Percentiles rank a stretch among this genome's conserved stretches.
phyloP scores from a whole-genome alignment of 2,113 vertebrate species.

The Myanophis thanlyinensis region DNA sequence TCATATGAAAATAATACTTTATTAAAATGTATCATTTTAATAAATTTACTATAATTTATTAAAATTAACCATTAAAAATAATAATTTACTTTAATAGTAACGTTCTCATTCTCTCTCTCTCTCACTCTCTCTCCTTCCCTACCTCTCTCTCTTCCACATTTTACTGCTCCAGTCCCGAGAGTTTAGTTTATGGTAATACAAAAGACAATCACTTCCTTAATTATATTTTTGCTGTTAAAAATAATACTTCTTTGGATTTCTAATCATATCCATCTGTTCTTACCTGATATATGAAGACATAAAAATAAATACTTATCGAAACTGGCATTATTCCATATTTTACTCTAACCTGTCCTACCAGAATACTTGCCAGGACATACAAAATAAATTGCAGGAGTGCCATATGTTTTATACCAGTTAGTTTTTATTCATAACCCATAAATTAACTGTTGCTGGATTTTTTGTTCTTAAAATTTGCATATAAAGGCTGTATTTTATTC shows the following conservation, averaged over 20 bases:
- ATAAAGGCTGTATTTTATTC: not conserved
- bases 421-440: not conserved
- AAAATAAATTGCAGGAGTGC: not conserved
- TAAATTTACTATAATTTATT: no score
- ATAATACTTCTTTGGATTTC: not conserved
- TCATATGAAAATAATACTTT: not conserved
- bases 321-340: not conserved
- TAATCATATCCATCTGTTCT: not conserved
- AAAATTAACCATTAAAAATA: no score
- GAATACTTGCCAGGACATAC: not conserved
- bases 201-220: not conserved
- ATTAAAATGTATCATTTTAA: no score
- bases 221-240: not conserved
- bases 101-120: not conserved
- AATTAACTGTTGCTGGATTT: not conserved
- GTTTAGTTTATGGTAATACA: not conserved
- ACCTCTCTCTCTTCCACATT: not conserved
- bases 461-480: not conserved
- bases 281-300: not conserved
- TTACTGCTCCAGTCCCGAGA: not conserved
- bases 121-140: no score
- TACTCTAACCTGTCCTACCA: not conserved
- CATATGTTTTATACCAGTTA: not conserved
- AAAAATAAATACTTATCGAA: not conserved
- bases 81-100: not conserved